These are phyloP conservation scores for Lepus townsendii DNA, from an alignment of 2,797 vertebrate genomes.

Conservation along the genomic window DNA sequence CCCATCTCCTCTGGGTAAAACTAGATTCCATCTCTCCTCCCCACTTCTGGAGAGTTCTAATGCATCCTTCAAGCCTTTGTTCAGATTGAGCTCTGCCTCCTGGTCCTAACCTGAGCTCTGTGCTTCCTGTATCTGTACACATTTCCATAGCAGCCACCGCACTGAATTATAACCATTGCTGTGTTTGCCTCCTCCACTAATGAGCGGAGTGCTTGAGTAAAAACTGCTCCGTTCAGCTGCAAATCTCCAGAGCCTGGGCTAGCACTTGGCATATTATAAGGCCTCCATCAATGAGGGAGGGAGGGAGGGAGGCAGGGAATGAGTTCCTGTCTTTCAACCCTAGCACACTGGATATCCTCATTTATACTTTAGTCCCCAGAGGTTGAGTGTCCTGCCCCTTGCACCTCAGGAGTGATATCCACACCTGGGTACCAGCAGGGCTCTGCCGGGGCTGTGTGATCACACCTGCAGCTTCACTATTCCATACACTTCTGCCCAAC, in stretches of 20 bases:
- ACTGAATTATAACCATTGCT: not conserved
- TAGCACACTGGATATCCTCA: not conserved
- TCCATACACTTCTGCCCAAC: not conserved
- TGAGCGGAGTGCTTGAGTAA: not conserved
- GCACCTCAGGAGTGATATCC: not conserved
- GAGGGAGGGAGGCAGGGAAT: not conserved
- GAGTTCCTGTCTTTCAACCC: not conserved
- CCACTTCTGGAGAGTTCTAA: constrained; percentile 11
- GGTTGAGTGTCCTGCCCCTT: not conserved
- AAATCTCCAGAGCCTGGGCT: not conserved
- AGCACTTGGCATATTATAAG: not conserved
- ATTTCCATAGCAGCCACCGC: not conserved
- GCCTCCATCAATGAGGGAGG: not conserved
- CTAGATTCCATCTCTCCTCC: not conserved
- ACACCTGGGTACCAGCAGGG: not conserved
- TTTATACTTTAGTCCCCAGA: not conserved
- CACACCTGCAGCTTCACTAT: not conserved
- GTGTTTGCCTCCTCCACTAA: not conserved
- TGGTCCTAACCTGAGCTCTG: not conserved
- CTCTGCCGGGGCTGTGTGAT: not conserved
- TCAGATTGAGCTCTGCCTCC: not conserved
- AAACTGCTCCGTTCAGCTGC: not conserved
- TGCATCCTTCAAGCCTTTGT: not conserved
- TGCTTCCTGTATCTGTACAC: not conserved
- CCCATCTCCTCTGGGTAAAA: constrained; percentile 25